Percentiles rank a stretch among this genome's conserved stretches.
phyloP scores from a whole-genome alignment of 1,140 invertebrate species.

The Pentalonia nigronervosa region DNA sequence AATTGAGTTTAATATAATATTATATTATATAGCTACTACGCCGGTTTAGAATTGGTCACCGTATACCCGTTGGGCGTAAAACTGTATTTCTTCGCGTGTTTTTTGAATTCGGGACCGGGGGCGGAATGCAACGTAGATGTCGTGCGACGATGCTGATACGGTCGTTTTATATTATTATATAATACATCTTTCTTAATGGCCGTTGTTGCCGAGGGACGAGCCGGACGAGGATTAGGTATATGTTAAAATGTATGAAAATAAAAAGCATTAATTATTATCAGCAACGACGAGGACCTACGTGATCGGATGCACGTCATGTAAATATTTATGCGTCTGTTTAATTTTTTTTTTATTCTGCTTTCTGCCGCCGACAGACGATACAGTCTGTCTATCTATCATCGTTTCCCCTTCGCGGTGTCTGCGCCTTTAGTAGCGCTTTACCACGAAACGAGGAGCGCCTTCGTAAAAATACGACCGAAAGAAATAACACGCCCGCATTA shows the following conservation, averaged over 20 bases:
- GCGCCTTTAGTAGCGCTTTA: neutral
- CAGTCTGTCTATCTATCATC: neutral
- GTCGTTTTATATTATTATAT: neutral
- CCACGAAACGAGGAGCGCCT: neutral
- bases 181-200: too few relatives aligned
- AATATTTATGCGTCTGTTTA: constrained; percentile 2
- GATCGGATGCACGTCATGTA: constrained; percentile 13
- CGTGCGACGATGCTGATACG: neutral
- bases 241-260: neutral
- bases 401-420: neutral
- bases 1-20: too few relatives aligned
- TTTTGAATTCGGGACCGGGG: neutral
- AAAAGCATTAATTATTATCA: neutral
- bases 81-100: neutral
- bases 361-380: neutral
- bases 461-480: neutral
- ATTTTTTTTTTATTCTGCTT: neutral
- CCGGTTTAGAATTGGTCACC: too few relatives aligned
- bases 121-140: neutral
- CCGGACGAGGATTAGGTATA: neutral
- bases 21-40: too few relatives aligned
- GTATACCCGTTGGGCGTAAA: neutral
- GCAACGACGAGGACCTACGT: neutral
- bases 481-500: neutral
- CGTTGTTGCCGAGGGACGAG: too few relatives aligned